Evolutionary conservation across 2,888 invertebrate genomes (phyloP).

Genomic region (Standfussiana lucernea): DNA sequence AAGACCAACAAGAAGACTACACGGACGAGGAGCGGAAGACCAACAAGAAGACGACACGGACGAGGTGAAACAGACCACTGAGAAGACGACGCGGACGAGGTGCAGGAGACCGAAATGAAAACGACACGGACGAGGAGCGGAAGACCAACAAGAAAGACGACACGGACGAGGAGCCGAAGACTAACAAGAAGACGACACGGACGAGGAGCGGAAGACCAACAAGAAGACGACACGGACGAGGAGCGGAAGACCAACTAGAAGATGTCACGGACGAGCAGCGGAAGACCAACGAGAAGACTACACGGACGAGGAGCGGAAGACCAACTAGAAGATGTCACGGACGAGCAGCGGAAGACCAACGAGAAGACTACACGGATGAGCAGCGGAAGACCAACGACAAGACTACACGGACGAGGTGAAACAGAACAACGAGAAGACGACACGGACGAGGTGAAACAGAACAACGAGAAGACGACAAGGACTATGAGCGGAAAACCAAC

Average conservation of each 20-base stretch:
- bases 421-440: background rate
- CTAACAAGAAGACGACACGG: conserved; percentile 8
- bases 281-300: conserved; percentile 4
- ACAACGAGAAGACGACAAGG: background rate
- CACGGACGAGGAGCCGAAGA: conserved; percentile 36
- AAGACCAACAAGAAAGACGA: conserved; percentile 49
- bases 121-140: conserved; percentile 7
- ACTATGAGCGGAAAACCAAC: background rate
- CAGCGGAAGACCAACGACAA: conserved; percentile 8
- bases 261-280: no score
- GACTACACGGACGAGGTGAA: conserved; percentile 11
- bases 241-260: conserved; percentile 5
- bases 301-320: conserved; percentile 24
- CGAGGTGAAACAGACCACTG: background rate
- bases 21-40: conserved; percentile 5
- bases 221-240: conserved; percentile 40
- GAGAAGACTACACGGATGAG: conserved; percentile 40
- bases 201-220: conserved; percentile 37
- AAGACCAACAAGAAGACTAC: background rate
- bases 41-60: background rate
- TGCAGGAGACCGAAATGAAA: background rate
- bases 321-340: no score
- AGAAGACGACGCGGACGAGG: background rate
- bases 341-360: background rate
- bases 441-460: background rate